Conservation (phyloP, 30 jellyfish, hydroid and myxozoan species). For the Turritopsis dohrnii region DNA sequence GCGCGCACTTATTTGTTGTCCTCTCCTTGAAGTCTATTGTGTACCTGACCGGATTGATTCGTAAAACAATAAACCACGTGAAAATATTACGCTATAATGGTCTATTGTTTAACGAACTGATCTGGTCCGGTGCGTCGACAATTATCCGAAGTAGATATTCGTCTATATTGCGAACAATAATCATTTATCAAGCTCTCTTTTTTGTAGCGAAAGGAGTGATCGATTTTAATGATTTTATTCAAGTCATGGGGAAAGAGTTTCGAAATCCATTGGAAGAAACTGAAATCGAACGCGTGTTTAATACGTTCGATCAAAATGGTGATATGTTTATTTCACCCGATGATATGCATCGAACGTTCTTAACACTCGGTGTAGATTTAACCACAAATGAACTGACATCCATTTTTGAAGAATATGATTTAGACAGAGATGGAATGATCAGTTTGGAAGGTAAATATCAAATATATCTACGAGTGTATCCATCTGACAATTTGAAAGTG, state of each 20-base stretch:
- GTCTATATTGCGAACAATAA: too few species aligned
- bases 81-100: too few species aligned
- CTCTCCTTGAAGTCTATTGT: too few species aligned
- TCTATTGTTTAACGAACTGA: too few species aligned
- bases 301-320: slow-evolving; percentile 5
- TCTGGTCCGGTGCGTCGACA: too few species aligned
- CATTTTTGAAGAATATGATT: slow-evolving; percentile 6
- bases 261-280: slow-evolving; percentile 17
- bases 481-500: too few species aligned
- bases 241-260: background rate
- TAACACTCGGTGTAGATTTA: slow-evolving; percentile 18
- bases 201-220: background rate
- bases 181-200: background rate
- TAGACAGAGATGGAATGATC: slow-evolving; percentile 8
- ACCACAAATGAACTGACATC: background rate
- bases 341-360: slow-evolving; percentile 21
- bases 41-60: too few species aligned
- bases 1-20: too few species aligned
- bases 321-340: slow-evolving; percentile 21
- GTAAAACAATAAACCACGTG: too few species aligned
- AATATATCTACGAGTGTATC: too few species aligned
- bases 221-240: background rate
- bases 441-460: slow-evolving; percentile 4
- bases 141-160: too few species aligned
- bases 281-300: slow-evolving; percentile 13